phyloP scores from a whole-genome alignment of 2,888 invertebrate species.

The Ophion ventricosus region DNA sequence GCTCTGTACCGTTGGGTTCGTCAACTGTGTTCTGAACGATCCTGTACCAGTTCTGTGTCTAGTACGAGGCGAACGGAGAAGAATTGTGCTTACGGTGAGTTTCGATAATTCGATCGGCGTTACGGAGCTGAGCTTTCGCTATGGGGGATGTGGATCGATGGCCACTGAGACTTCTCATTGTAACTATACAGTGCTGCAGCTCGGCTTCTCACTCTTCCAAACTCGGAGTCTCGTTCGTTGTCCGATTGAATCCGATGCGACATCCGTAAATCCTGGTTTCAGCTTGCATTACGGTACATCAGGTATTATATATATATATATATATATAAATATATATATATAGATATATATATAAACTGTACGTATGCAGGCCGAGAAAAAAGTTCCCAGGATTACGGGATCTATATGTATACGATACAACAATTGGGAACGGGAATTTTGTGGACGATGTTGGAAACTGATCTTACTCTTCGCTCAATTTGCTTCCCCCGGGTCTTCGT shows the following conservation, averaged over 20 bases:
- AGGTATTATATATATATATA: background rate
- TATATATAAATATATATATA: background rate
- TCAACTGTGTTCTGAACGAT: background rate
- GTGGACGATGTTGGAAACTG: constrained; percentile 61
- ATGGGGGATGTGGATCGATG: constrained; percentile 58
- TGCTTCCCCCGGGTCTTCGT: constrained; percentile 59
- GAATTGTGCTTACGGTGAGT: constrained; percentile 60
- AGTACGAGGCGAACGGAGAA: constrained; percentile 21
- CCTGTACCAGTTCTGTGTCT: constrained; percentile 10
- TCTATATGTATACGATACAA: constrained; percentile 14
- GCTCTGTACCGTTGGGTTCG: background rate
- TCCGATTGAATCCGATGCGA: constrained; percentile 67
- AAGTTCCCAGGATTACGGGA: background rate
- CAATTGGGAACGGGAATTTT: constrained; percentile 65
- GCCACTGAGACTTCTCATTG: constrained; percentile 52
- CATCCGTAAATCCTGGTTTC: constrained; percentile 62
- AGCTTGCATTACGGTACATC: constrained; percentile 49
- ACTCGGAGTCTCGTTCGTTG: constrained; percentile 61
- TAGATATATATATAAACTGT: background rate
- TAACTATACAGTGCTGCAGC: constrained; percentile 31
- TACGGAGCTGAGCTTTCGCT: constrained; percentile 41
- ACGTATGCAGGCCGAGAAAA: constrained; percentile 14
- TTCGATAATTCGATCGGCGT: constrained; percentile 68
- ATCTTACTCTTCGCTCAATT: constrained; percentile 62
- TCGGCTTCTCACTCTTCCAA: constrained; percentile 37